Evolutionary conservation across 2,888 invertebrate species (phyloP).

Genomic region (Heliconius ismenius): DNA sequence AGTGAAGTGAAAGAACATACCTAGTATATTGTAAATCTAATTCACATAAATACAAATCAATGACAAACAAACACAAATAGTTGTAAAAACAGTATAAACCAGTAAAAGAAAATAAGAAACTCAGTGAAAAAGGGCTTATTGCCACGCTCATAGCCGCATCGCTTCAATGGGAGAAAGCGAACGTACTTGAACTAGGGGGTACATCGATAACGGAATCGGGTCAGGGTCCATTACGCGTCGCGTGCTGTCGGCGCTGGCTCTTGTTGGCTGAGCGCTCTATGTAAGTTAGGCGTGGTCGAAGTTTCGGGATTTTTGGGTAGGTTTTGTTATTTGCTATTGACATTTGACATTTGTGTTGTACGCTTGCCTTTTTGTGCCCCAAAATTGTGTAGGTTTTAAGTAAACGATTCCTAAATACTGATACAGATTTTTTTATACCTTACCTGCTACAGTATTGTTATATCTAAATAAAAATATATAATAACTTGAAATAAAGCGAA

Average conservation of each 20-base stretch:
- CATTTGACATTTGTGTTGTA: not conserved
- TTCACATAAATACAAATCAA: not conserved
- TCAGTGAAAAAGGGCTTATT: constrained; percentile 11
- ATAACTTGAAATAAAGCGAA: not conserved
- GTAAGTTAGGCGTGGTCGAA: constrained; percentile 38
- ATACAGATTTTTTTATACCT: not conserved
- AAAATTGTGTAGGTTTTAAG: not conserved
- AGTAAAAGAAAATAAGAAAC: constrained; percentile 5
- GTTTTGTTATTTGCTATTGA: not conserved
- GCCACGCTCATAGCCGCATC: constrained; percentile 29
- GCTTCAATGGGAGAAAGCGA: constrained; percentile 56
- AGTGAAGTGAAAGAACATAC: not conserved
- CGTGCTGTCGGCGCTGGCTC: constrained; percentile 50
- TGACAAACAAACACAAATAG: not conserved
- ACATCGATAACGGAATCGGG: constrained; percentile 71
- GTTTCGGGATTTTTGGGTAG: constrained; percentile 13
- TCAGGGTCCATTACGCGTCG: constrained; percentile 63
- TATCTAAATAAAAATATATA: not conserved
- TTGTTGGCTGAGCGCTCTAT: constrained; percentile 37
- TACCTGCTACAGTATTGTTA: not conserved
- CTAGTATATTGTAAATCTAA: not conserved
- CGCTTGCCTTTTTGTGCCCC: not conserved
- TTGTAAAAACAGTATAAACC: not conserved
- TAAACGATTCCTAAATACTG: not conserved
- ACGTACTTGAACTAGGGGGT: constrained; percentile 65